These are phyloP conservation scores for Decapterus maruadsi DNA, from an alignment of 2,797 vertebrate species.

Conservation along the genomic window DNA sequence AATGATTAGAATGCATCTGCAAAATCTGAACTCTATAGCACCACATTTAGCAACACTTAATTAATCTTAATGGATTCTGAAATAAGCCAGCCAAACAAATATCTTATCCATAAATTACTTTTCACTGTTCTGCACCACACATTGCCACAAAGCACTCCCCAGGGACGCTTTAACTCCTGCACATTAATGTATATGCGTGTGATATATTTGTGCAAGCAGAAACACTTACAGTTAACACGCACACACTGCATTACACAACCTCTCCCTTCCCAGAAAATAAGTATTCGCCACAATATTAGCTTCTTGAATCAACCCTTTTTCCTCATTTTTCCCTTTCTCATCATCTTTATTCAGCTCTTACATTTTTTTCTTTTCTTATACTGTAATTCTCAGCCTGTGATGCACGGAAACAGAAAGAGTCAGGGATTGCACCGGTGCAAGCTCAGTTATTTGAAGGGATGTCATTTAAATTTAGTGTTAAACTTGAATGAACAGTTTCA, in stretches of 20 bases:
- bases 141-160: slow-evolving; percentile 65
- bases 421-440: slow-evolving; percentile 26
- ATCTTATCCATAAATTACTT: slow-evolving; percentile 80
- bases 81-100: slow-evolving; percentile 81
- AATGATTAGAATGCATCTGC: slow-evolving; percentile 81
- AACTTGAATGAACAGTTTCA: slow-evolving; percentile 68
- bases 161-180: slow-evolving; percentile 49
- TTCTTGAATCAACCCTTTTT: slow-evolving; percentile 45
- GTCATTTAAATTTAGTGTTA: slow-evolving; percentile 64
- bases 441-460: slow-evolving; percentile 64
- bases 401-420: slow-evolving; percentile 35
- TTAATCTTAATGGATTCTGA: slow-evolving; percentile 85
- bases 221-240: slow-evolving; percentile 25
- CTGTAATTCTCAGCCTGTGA: slow-evolving; percentile 41
- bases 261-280: slow-evolving; percentile 16
- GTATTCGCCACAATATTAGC: slow-evolving; percentile 58
- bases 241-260: neutral
- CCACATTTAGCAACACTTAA: slow-evolving; percentile 80
- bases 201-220: slow-evolving; percentile 34
- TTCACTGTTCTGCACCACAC: slow-evolving; percentile 60
- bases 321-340: slow-evolving; percentile 21
- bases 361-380: slow-evolving; percentile 29
- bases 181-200: slow-evolving; percentile 57
- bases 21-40: slow-evolving; percentile 74
- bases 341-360: slow-evolving; percentile 42